A percentile compares a stretch with the other conserved stretches of the same genome.
phyloP scores from a whole-genome alignment of 2,797 vertebrate species.

The Arrhamphus sclerolepis region DNA sequence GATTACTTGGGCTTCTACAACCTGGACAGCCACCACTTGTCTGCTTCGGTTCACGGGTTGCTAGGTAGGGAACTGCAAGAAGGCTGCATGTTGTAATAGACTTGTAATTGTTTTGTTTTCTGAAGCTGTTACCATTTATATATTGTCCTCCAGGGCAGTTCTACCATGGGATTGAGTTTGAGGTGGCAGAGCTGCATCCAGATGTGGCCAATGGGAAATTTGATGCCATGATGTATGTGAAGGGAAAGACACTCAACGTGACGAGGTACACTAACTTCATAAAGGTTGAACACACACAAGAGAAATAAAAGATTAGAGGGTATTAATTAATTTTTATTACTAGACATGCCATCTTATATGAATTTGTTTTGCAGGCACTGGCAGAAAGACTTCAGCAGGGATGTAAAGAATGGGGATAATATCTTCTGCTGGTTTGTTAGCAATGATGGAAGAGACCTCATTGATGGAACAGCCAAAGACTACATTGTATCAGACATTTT shows the following conservation, averaged over 20 bases:
- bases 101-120: neutral
- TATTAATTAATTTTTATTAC: neutral
- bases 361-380: conserved; percentile 78
- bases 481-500: conserved; percentile 81
- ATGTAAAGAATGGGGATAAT: conserved; percentile 68
- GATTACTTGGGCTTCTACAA: conserved; percentile 92
- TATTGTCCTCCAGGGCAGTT: conserved; percentile 84
- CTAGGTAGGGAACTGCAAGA: conserved; percentile 78
- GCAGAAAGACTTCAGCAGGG: conserved; percentile 86
- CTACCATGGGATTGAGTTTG: conserved; percentile 84
- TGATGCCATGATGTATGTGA: conserved; percentile 87
- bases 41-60: conserved; percentile 86
- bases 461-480: conserved; percentile 85
- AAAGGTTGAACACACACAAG: neutral
- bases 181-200: conserved; percentile 78
- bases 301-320: neutral
- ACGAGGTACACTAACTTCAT: conserved; percentile 81
- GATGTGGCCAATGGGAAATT: conserved; percentile 78
- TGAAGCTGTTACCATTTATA: neutral
- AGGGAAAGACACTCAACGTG: conserved; percentile 84
- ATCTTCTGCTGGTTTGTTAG: conserved; percentile 90
- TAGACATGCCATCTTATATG: too few species aligned
- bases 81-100: neutral
- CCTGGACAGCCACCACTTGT: conserved; percentile 84
- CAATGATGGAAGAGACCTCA: conserved; percentile 85